Percentiles rank a stretch among this genome's conserved stretches.
Evolutionary conservation across 2,797 vertebrate genomes (phyloP).

Genomic region (Lacerta viridis): DNA sequence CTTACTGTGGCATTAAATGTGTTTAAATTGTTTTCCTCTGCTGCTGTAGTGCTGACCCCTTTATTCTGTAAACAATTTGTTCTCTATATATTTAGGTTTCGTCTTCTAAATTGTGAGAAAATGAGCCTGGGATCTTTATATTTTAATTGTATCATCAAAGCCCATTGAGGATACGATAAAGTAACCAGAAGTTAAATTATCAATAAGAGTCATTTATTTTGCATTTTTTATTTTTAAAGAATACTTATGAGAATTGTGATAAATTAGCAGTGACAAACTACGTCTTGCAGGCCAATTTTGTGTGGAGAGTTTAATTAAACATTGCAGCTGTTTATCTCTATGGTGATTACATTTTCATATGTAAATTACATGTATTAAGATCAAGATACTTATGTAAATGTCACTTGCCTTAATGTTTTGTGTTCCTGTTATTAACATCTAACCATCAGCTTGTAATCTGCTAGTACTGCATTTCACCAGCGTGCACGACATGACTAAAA

Average conservation of each 20-base stretch:
- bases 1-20: constrained; percentile 76
- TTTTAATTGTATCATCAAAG: constrained; percentile 82
- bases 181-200: constrained; percentile 87
- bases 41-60: constrained; percentile 75
- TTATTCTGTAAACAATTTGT: constrained; percentile 82
- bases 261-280: constrained; percentile 88
- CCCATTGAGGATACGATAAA: constrained; percentile 84
- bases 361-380: constrained; percentile 90
- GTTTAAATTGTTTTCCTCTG: constrained; percentile 74
- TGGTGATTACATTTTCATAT: constrained; percentile 89
- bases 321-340: constrained; percentile 89
- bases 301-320: constrained; percentile 90
- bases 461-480: constrained; percentile 79
- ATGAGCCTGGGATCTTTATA: constrained; percentile 80
- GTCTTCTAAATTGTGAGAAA: constrained; percentile 77
- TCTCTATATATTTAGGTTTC: constrained; percentile 75
- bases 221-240: constrained; percentile 86
- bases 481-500: constrained; percentile 72
- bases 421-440: constrained; percentile 86
- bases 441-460: constrained; percentile 85
- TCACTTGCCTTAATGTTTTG: constrained; percentile 88
- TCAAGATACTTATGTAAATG: constrained; percentile 89
- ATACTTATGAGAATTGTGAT: constrained; percentile 88
- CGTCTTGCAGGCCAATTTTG: constrained; percentile 86
- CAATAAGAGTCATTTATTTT: constrained; percentile 88